Conservation (phyloP, 2,113 vertebrate genomes). For the Plecotus auritus region DNA sequence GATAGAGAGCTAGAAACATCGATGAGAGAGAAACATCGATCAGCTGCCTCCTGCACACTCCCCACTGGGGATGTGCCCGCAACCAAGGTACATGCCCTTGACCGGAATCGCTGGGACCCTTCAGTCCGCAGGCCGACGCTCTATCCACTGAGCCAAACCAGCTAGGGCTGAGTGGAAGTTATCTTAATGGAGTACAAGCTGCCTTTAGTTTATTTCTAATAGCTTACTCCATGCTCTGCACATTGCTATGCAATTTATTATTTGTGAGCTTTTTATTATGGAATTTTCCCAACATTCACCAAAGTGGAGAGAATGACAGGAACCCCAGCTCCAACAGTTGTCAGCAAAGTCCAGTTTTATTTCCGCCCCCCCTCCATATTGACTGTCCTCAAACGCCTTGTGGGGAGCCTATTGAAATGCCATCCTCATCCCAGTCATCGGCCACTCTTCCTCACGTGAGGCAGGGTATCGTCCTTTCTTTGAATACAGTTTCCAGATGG, state of each 20-base stretch:
- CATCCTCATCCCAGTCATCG: neutral
- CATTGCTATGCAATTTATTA: neutral
- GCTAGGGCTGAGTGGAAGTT: neutral
- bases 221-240: neutral
- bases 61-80: too few relatives aligned
- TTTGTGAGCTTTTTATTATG: neutral
- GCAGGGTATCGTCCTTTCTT: neutral
- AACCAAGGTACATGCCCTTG: too few relatives aligned
- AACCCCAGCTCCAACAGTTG: neutral
- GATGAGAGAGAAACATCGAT: too few relatives aligned
- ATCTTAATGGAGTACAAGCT: neutral
- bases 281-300: neutral
- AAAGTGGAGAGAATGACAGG: neutral
- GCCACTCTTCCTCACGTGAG: neutral
- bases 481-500: constrained; percentile 77
- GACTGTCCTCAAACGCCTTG: neutral
- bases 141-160: too few relatives aligned
- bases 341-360: fast-evolving
- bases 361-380: fast-evolving
- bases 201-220: neutral
- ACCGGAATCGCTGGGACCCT: too few relatives aligned
- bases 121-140: too few relatives aligned
- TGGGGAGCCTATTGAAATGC: neutral
- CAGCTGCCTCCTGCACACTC: too few relatives aligned
- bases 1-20: too few relatives aligned